Conservation (phyloP, 2,888 invertebrate genomes). For the Drosophila histrio region DNA sequence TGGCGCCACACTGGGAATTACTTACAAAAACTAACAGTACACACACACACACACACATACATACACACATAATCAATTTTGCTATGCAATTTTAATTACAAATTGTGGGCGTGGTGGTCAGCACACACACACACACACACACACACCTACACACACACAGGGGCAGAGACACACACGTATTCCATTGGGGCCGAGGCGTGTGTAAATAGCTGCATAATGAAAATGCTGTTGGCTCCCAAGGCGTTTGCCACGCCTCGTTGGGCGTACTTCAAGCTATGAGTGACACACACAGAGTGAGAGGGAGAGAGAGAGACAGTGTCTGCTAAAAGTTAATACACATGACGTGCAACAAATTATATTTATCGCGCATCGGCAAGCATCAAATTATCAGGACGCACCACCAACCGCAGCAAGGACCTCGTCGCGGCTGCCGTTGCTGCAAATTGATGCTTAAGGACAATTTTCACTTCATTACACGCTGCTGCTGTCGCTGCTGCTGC, state of each 20-base stretch:
- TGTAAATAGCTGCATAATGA: slow-evolving; percentile 72
- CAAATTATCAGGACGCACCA: slow-evolving; percentile 72
- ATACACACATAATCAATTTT: slow-evolving; percentile 71
- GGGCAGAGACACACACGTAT: neutral
- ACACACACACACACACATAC: slow-evolving; percentile 9
- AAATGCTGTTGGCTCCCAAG: slow-evolving; percentile 36
- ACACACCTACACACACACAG: slow-evolving; percentile 14
- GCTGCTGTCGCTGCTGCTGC: neutral
- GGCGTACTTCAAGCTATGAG: slow-evolving; percentile 5
- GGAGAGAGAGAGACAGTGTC: slow-evolving; percentile 48
- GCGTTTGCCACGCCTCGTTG: slow-evolving; percentile 34
- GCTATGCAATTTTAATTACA: slow-evolving; percentile 77
- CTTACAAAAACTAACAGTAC: slow-evolving; percentile 63
- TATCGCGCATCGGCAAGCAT: slow-evolving; percentile 80
- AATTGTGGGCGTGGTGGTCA: slow-evolving; percentile 76
- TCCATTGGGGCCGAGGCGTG: slow-evolving; percentile 31
- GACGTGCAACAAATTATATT: slow-evolving; percentile 81
- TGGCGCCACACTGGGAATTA: slow-evolving; percentile 61
- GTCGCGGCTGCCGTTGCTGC: slow-evolving; percentile 55
- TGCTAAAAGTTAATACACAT: slow-evolving; percentile 78
- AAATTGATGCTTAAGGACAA: slow-evolving; percentile 83
- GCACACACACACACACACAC: slow-evolving; percentile 28
- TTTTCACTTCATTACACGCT: slow-evolving; percentile 81
- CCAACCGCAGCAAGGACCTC: slow-evolving; percentile 37
- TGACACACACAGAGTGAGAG: slow-evolving; percentile 7